Conservation (phyloP, 2,797 vertebrate genomes). For the Buphagus erythrorhynchus region DNA sequence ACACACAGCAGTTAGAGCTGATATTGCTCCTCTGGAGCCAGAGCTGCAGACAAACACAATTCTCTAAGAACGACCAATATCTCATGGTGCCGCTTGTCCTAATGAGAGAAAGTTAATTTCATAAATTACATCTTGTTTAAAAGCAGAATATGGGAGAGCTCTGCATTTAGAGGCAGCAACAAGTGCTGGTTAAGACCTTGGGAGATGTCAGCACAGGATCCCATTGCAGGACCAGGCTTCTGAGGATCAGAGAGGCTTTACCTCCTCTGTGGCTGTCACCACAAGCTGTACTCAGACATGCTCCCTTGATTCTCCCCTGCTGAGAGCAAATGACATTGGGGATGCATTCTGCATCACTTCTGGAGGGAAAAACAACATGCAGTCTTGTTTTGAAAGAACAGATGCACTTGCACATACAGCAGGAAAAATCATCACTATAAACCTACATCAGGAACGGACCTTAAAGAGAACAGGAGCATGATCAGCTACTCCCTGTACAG, state of each 20-base stretch:
- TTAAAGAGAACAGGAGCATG: not conserved
- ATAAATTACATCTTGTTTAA: not conserved
- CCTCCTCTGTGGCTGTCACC: not conserved
- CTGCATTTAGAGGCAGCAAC: not conserved
- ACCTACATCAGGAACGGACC: not conserved
- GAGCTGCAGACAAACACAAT: not conserved
- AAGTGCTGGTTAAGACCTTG: not conserved
- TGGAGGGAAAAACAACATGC: not conserved
- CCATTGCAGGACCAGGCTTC: not conserved
- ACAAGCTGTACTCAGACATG: not conserved
- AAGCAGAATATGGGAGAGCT: not conserved
- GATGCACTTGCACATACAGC: fast-evolving
- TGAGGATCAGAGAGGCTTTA: not conserved
- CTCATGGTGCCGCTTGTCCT: not conserved
- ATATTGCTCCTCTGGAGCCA: not conserved
- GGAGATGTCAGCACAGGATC: not conserved
- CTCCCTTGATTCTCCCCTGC: not conserved
- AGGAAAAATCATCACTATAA: not conserved
- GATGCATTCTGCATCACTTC: not conserved
- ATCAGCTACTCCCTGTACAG: not conserved
- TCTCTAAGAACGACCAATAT: not conserved
- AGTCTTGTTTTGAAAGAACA: not conserved
- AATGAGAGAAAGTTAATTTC: not conserved
- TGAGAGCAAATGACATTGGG: not conserved
- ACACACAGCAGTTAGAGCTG: not conserved